A percentile compares a stretch with the other conserved stretches of the same genome.
Conservation (phyloP, 2,888 invertebrate species). For the Plebejus argus region DNA sequence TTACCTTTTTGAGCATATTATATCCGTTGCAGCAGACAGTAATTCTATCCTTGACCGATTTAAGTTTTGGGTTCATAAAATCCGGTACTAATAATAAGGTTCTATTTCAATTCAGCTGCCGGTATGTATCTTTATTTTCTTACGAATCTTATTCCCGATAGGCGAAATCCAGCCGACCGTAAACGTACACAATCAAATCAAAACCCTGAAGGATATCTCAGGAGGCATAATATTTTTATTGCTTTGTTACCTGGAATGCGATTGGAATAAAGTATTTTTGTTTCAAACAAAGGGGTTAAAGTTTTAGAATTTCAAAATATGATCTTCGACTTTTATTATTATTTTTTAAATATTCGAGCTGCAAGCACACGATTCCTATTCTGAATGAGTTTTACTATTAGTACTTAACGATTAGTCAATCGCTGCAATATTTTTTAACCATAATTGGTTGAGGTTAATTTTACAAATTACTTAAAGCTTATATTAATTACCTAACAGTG, state of each 20-base stretch:
- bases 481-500: too few species aligned
- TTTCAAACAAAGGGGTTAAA: background rate
- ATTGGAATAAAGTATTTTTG: slow-evolving; percentile 13
- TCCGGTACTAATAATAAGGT: background rate
- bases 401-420: too few species aligned
- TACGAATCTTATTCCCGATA: slow-evolving; percentile 25
- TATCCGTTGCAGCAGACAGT: too few species aligned
- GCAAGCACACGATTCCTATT: too few species aligned
- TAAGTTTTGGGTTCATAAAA: slow-evolving; percentile 14
- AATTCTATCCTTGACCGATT: background rate
- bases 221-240: slow-evolving; percentile 24
- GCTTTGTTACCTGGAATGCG: slow-evolving; percentile 12
- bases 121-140: slow-evolving; percentile 18
- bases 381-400: too few species aligned
- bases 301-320: background rate
- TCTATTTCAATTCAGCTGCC: background rate
- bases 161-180: slow-evolving; percentile 21
- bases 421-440: too few species aligned
- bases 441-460: too few species aligned
- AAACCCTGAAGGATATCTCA: slow-evolving; percentile 17
- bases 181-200: slow-evolving; percentile 21
- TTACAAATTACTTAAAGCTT: too few species aligned
- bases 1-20: background rate
- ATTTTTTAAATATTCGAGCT: too few species aligned
- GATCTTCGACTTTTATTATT: too few species aligned